A percentile compares a stretch with the other conserved stretches of the same genome.
These are phyloP conservation scores for Tragelaphus imberbis DNA, from an alignment of 2,113 vertebrate genomes.

Conservation along the genomic window DNA sequence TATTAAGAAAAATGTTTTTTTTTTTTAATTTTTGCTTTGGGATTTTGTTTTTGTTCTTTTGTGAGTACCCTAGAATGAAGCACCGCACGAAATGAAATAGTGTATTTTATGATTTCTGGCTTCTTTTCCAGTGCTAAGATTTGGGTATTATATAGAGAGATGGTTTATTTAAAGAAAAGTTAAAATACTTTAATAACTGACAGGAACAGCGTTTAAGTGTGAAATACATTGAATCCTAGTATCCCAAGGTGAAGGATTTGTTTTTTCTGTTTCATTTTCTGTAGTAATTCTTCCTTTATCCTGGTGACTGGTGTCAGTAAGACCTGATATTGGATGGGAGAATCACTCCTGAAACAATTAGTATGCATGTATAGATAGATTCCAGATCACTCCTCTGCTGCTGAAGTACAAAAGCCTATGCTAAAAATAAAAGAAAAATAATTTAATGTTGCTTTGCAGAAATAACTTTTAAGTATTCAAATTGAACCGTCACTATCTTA, in stretches of 20 bases:
- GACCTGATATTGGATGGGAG: neutral
- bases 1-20: neutral
- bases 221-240: constrained; percentile 1
- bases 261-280: constrained; percentile 7
- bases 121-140: neutral
- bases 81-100: neutral
- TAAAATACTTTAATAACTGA: constrained; percentile 6
- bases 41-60: neutral
- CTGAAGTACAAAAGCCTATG: constrained; percentile 40
- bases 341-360: constrained; percentile 53
- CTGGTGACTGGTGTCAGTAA: neutral
- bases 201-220: neutral
- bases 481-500: constrained; percentile 59
- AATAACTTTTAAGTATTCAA: constrained; percentile 75
- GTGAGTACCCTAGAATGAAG: neutral
- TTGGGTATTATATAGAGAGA: neutral
- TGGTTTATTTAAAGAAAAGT: neutral
- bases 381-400: neutral
- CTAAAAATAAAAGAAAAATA: constrained; percentile 26
- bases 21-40: neutral
- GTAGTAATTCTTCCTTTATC: neutral
- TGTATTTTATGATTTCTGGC: neutral
- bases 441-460: constrained; percentile 55
- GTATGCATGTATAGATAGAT: constrained; percentile 19
- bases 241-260: neutral